Evolutionary conservation across 2,888 invertebrate species (phyloP).

Genomic region (Cephus pulcher): DNA sequence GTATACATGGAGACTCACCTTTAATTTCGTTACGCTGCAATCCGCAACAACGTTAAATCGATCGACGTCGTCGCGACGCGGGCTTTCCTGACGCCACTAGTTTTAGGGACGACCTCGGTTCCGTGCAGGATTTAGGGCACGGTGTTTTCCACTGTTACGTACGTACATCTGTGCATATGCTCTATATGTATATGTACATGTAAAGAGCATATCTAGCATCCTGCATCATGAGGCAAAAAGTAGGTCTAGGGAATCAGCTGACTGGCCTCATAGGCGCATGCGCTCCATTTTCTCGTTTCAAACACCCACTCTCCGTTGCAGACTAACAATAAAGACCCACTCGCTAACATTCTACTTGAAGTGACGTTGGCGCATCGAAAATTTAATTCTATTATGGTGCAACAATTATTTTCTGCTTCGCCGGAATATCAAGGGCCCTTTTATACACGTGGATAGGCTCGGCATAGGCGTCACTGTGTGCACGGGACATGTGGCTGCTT

Average conservation of each 20-base stretch:
- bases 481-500: neutral
- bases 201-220: constrained; percentile 15
- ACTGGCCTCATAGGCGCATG: constrained; percentile 45
- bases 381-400: neutral
- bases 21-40: neutral
- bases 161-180: neutral
- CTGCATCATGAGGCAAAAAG: constrained; percentile 51
- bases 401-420: neutral
- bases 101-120: constrained; percentile 34
- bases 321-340: neutral
- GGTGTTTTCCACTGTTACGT: constrained; percentile 29
- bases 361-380: neutral
- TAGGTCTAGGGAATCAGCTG: constrained; percentile 64
- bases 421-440: neutral
- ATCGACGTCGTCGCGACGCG: neutral
- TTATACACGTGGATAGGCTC: neutral
- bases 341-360: neutral
- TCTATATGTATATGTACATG: neutral
- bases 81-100: neutral
- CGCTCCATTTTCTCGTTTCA: constrained; percentile 26
- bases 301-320: neutral
- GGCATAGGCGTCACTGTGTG: neutral
- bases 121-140: constrained; percentile 46
- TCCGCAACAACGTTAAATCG: neutral
- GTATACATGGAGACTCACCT: neutral